These are phyloP conservation scores for Sebastes variabilis DNA, from an alignment of 2,797 vertebrate species.

Conservation along the genomic window DNA sequence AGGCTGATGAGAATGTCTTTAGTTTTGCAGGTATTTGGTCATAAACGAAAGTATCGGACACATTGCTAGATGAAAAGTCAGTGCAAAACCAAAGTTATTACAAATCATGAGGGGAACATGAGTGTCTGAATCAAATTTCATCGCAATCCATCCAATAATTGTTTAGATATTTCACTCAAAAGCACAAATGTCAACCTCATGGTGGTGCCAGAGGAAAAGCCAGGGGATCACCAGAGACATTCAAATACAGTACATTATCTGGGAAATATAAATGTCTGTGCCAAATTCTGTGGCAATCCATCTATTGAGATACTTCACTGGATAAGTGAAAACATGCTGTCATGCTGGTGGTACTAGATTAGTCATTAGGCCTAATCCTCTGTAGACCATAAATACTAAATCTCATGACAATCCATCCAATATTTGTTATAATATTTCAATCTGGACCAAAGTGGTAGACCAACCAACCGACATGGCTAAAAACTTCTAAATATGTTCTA, in stretches of 20 bases:
- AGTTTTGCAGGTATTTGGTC: no score
- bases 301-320: neutral
- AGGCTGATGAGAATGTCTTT: no score
- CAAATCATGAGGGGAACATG: no score
- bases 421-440: neutral
- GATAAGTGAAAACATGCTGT: neutral
- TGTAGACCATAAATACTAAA: neutral
- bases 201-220: no score
- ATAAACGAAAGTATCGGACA: no score
- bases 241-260: neutral
- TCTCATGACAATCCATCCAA: neutral
- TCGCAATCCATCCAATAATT: no score
- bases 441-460: no score
- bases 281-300: neutral
- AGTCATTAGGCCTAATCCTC: neutral
- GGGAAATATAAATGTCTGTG: neutral
- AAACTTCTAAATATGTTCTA: neutral
- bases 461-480: neutral
- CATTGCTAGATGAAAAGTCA: no score
- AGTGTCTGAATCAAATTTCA: no score
- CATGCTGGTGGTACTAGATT: neutral
- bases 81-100: no score
- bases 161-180: no score
- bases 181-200: no score
- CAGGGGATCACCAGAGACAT: neutral